Conservation (phyloP, 2,113 vertebrate genomes). For the Onychostruthus taczanowskii region DNA sequence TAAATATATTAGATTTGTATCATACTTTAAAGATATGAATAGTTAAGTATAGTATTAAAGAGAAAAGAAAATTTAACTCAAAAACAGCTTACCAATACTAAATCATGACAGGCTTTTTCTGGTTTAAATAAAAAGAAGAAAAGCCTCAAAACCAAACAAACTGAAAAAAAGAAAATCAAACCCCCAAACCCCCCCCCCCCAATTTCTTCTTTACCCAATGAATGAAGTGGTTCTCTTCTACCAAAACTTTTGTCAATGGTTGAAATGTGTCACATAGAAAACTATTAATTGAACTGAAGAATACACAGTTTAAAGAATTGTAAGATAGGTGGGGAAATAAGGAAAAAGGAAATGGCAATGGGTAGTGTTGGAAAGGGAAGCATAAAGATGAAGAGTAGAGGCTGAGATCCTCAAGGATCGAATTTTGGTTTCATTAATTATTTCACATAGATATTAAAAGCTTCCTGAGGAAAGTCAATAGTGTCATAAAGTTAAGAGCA, state of each 20-base stretch:
- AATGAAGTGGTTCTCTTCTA: background rate
- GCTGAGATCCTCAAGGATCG: background rate
- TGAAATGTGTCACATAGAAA: background rate
- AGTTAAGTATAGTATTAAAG: background rate
- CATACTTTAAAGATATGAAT: background rate
- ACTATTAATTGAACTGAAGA: background rate
- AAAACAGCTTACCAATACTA: background rate
- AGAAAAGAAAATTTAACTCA: background rate
- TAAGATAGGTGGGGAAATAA: background rate
- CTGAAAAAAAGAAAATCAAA: background rate
- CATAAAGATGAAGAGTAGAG: background rate
- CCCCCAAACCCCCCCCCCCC: fast-evolving
- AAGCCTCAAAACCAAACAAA: fast-evolving
- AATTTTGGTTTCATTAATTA: background rate
- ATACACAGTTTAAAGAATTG: fast-evolving
- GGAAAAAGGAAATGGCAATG: background rate
- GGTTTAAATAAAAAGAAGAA: fast-evolving
- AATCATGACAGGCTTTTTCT: background rate
- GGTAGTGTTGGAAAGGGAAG: background rate
- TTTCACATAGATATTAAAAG: slow-evolving; percentile 1
- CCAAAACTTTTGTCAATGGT: background rate
- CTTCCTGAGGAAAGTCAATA: background rate
- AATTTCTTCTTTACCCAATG: background rate
- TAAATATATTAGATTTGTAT: background rate
- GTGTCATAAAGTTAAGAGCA: background rate